Evolutionary conservation across 2,113 vertebrate genomes (phyloP).

Genomic region (Andinoacara biseriatus): DNA sequence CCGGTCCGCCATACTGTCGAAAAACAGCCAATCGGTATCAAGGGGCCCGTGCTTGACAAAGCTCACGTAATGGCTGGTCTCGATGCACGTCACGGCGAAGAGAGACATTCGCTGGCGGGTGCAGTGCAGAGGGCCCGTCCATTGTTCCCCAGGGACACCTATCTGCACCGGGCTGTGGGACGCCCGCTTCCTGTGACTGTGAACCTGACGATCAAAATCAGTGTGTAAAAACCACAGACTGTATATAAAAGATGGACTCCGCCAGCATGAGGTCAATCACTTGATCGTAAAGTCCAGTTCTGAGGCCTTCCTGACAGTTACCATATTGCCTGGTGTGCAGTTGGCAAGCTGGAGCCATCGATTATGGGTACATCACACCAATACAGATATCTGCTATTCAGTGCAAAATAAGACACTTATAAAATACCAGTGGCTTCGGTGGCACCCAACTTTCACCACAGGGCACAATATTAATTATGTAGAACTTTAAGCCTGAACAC

Average conservation of each 20-base stretch:
- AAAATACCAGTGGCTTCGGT: no score
- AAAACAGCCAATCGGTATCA: constrained; percentile 83
- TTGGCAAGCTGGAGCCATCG: no score
- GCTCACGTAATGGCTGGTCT: constrained; percentile 88
- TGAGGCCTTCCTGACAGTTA: background rate
- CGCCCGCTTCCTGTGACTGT: constrained; percentile 79
- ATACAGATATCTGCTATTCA: no score
- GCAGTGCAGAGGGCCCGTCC: constrained; percentile 58
- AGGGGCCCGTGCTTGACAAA: constrained; percentile 80
- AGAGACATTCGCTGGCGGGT: constrained; percentile 80
- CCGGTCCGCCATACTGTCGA: constrained; percentile 88
- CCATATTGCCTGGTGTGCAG: no score
- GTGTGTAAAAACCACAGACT: background rate
- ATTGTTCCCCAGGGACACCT: constrained; percentile 53
- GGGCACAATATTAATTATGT: no score
- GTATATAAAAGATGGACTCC: background rate
- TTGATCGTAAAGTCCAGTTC: background rate
- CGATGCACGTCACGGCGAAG: constrained; percentile 85
- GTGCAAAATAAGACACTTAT: no score
- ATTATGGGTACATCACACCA: no score
- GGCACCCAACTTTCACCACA: no score
- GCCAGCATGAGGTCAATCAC: background rate
- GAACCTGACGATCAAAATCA: constrained; percentile 74
- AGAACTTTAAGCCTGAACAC: no score
- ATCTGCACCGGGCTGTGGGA: constrained; percentile 72